Conservation (phyloP, 2,797 vertebrate genomes). For the Cuculus canorus region DNA sequence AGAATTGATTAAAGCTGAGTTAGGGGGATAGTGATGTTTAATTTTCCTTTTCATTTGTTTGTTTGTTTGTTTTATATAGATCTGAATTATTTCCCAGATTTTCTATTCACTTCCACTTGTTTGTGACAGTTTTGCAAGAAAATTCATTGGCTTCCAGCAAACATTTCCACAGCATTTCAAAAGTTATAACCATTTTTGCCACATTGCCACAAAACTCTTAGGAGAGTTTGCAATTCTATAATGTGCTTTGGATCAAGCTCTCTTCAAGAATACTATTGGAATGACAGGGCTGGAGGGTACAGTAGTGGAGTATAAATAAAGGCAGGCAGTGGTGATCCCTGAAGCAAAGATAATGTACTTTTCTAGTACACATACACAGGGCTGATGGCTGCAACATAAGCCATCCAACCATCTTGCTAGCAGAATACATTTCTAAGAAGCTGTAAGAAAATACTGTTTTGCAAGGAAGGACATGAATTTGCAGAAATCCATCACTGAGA, state of each 20-base stretch:
- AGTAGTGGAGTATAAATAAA: constrained; percentile 56
- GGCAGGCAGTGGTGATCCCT: constrained; percentile 62
- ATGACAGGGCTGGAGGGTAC: constrained; percentile 58
- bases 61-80: constrained; percentile 22
- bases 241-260: constrained; percentile 57
- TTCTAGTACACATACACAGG: constrained; percentile 32
- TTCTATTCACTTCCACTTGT: background rate
- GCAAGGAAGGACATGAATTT: background rate
- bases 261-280: constrained; percentile 54
- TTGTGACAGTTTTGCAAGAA: constrained; percentile 31
- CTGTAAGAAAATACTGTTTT: background rate
- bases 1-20: constrained; percentile 65
- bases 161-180: constrained; percentile 42
- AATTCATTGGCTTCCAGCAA: constrained; percentile 48
- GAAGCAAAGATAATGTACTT: constrained; percentile 66
- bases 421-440: background rate
- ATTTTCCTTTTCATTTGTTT: background rate
- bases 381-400: constrained; percentile 36
- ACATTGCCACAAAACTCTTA: constrained; percentile 56
- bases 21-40: background rate
- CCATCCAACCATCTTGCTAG: constrained; percentile 8
- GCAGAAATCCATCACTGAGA: background rate
- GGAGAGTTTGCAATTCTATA: constrained; percentile 48
- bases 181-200: constrained; percentile 53
- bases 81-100: constrained; percentile 12